Conservation (phyloP, 2,797 vertebrate genomes). For the Artibeus lituratus region DNA sequence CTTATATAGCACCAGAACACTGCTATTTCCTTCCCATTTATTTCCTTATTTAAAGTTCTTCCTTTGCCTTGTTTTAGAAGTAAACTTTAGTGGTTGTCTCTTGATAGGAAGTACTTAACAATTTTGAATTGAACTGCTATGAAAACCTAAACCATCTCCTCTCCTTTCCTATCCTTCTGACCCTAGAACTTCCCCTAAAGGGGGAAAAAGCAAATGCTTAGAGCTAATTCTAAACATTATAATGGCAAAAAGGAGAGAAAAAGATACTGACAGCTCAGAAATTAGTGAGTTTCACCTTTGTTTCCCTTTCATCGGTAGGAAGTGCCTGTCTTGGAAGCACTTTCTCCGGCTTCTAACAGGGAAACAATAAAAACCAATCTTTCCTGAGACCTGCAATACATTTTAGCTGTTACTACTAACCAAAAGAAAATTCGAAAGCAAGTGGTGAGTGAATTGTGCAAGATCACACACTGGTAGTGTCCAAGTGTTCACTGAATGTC, state of each 20-base stretch:
- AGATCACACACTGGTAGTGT: neutral
- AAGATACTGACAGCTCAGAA: conserved; percentile 17
- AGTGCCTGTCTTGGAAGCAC: neutral
- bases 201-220: neutral
- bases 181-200: neutral
- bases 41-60: neutral
- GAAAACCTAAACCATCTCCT: conserved; percentile 11
- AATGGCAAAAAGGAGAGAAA: neutral
- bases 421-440: conserved; percentile 9
- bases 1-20: neutral
- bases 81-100: neutral
- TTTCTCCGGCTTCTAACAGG: neutral
- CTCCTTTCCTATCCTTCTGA: neutral
- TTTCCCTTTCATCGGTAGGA: conserved; percentile 20
- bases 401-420: neutral
- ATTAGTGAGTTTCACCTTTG: neutral
- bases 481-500: neutral
- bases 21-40: neutral
- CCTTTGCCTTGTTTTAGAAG: conserved; percentile 8
- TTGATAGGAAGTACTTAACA: neutral
- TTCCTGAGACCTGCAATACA: neutral
- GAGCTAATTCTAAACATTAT: neutral
- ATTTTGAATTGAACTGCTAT: conserved; percentile 25
- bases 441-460: neutral
- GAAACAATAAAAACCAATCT: neutral